Percentiles rank a stretch among this genome's conserved stretches.
These are phyloP conservation scores for Schizotus pectinicornis DNA, from an alignment of 2,888 invertebrate genomes.

Conservation along the genomic window DNA sequence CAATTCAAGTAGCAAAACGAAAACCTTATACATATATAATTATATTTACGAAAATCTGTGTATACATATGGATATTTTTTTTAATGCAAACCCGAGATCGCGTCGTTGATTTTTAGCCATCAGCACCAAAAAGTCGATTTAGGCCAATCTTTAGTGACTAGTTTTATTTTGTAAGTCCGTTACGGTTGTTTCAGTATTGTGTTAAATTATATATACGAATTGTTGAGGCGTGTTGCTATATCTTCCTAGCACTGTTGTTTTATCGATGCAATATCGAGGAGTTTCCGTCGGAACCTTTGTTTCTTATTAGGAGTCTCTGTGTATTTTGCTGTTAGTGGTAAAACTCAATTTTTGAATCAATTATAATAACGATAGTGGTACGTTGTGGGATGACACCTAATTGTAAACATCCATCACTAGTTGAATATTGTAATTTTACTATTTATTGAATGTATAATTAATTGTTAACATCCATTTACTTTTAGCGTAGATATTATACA, in stretches of 20 bases:
- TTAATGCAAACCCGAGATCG: too few relatives aligned
- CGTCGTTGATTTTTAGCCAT: background rate
- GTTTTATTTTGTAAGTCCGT: slow-evolving; percentile 1
- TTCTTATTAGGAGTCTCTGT: slow-evolving; percentile 11
- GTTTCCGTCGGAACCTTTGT: background rate
- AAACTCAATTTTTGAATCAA: slow-evolving; percentile 26
- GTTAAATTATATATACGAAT: background rate
- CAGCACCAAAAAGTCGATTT: background rate
- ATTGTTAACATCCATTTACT: slow-evolving; percentile 18
- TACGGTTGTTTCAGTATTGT: slow-evolving; percentile 4
- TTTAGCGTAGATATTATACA: slow-evolving; percentile 40
- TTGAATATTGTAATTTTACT: slow-evolving; percentile 39
- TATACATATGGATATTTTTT: too few relatives aligned
- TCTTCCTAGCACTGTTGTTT: background rate
- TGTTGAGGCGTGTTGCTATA: background rate
- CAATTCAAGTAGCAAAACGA: background rate
- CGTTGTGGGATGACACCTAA: slow-evolving; percentile 17
- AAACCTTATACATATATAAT: background rate
- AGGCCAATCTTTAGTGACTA: slow-evolving; percentile 11
- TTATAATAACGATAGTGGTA: slow-evolving; percentile 14
- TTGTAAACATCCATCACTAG: slow-evolving; percentile 33
- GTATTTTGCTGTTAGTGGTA: slow-evolving; percentile 30
- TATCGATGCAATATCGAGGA: background rate
- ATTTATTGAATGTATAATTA: slow-evolving; percentile 43
- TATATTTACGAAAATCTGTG: too few relatives aligned